These are phyloP conservation scores for Nannoperca obscura DNA, from an alignment of 2,797 vertebrate species.

Conservation along the genomic window DNA sequence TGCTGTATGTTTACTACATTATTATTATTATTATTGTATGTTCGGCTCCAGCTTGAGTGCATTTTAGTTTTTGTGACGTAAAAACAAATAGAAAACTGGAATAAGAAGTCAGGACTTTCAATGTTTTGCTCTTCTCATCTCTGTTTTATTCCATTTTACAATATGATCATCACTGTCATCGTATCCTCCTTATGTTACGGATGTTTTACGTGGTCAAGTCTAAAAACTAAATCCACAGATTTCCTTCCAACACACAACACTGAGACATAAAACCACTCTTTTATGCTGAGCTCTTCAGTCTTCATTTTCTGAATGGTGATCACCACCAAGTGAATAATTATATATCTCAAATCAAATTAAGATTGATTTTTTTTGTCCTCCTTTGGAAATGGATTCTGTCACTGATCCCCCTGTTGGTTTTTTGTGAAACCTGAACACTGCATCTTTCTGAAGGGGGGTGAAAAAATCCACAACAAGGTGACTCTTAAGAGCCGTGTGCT, in stretches of 20 bases:
- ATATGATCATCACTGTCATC: not conserved
- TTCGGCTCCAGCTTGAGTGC: not conserved
- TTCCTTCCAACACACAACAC: not conserved
- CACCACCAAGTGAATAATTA: conserved; percentile 65
- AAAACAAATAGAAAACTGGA: not conserved
- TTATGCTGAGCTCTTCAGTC: not conserved
- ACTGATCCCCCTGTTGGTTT: conserved; percentile 54
- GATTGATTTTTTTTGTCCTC: conserved; percentile 55
- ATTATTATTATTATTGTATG: no score
- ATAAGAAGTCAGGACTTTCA: not conserved
- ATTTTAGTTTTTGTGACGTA: not conserved
- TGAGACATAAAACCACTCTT: not conserved
- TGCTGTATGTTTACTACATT: not conserved
- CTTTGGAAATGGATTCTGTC: conserved; percentile 71
- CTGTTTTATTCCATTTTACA: no score
- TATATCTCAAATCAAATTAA: conserved; percentile 66
- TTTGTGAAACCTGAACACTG: conserved; percentile 68
- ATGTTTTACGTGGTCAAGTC: not conserved
- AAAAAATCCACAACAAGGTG: conserved; percentile 75
- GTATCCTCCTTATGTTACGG: not conserved
- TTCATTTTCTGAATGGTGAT: conserved; percentile 46
- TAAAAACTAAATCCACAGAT: not conserved
- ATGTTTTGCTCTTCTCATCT: not conserved
- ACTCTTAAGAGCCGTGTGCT: conserved; percentile 61
- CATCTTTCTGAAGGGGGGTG: conserved; percentile 57